Percentiles rank a stretch among this genome's conserved stretches.
These are phyloP conservation scores for Theropithecus gelada DNA, from an alignment of 2,113 vertebrate species.

Conservation along the genomic window DNA sequence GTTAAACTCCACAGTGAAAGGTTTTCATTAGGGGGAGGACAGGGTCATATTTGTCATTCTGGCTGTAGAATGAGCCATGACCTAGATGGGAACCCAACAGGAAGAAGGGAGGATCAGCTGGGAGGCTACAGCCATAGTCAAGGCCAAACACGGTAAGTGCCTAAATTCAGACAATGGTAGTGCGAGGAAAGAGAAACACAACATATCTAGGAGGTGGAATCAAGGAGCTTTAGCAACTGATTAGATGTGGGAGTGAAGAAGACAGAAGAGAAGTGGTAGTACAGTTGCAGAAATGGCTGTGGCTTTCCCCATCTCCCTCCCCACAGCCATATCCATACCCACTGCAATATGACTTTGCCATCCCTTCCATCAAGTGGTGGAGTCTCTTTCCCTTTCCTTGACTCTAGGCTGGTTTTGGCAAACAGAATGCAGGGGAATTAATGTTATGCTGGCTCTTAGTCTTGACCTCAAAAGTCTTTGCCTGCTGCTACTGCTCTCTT, in stretches of 20 bases:
- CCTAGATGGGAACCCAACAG: not conserved
- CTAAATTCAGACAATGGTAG: not conserved
- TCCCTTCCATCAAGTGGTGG: not conserved
- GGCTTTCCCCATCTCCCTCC: fast-evolving
- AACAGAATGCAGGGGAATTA: not conserved
- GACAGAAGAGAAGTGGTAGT: not conserved
- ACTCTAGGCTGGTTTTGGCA: not conserved
- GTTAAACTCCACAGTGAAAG: not conserved
- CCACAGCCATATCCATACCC: not conserved
- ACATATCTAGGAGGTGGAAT: not conserved
- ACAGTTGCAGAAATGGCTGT: fast-evolving
- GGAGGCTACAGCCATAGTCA: not conserved
- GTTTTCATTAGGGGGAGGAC: not conserved
- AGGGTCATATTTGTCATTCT: not conserved
- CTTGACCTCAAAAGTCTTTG: not conserved
- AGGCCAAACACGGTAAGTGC: not conserved
- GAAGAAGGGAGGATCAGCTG: not conserved
- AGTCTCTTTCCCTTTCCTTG: not conserved
- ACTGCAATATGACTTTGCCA: not conserved
- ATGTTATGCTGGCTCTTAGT: fast-evolving
- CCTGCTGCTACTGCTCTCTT: not conserved
- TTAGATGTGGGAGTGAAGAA: fast-evolving
- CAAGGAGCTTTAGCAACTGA: not conserved
- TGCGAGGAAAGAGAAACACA: not conserved
- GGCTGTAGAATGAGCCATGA: not conserved